These are phyloP conservation scores for Staurois parvus DNA, from an alignment of 2,797 vertebrate genomes.

Conservation along the genomic window DNA sequence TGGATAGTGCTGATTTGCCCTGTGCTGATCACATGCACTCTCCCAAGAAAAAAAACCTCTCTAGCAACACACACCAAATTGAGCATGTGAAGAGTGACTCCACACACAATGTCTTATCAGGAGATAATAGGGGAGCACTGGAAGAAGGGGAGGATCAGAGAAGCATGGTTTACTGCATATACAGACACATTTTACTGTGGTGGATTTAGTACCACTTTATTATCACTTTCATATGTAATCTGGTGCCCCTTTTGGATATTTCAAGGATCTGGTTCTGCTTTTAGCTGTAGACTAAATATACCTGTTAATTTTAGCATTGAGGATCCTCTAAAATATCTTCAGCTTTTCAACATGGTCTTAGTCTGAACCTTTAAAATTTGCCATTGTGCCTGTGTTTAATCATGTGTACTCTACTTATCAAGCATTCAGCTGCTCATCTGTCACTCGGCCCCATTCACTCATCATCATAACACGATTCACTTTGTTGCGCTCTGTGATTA, in stretches of 20 bases:
- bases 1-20: no score
- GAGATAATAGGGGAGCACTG: no score
- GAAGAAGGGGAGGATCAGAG: no score
- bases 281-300: background rate
- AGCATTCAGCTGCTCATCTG: slow-evolving; percentile 51
- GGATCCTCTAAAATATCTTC: slow-evolving; percentile 1
- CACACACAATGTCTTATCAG: no score
- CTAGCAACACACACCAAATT: no score
- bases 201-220: no score
- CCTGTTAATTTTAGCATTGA: slow-evolving; percentile 16
- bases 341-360: background rate
- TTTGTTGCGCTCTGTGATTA: slow-evolving; percentile 49
- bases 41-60: no score
- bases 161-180: no score
- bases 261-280: background rate
- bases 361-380: slow-evolving; percentile 23
- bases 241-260: background rate
- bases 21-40: no score
- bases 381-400: slow-evolving; percentile 33
- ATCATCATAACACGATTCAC: slow-evolving; percentile 44
- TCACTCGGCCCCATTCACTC: slow-evolving; percentile 53
- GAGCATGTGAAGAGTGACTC: no score
- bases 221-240: background rate
- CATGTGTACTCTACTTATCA: slow-evolving; percentile 40
- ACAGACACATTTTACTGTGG: no score